phyloP scores from a whole-genome alignment of 2,113 vertebrate genomes.

The Zosterops japonicus region DNA sequence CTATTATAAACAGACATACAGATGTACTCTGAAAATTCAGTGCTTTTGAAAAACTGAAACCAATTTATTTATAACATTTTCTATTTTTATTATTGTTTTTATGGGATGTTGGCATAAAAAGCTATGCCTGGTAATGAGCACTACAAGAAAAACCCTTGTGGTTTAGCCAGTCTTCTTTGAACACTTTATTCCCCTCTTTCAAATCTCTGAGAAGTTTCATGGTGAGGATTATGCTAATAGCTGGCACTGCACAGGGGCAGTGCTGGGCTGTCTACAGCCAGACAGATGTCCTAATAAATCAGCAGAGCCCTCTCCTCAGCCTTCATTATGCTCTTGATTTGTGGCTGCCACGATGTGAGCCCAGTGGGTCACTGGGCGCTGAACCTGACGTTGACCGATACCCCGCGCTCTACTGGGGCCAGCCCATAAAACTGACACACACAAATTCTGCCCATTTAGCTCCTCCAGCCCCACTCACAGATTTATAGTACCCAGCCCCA shows the following conservation, averaged over 20 bases:
- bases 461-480: conserved; percentile 28
- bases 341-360: conserved; percentile 45
- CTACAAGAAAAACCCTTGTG: conserved; percentile 13
- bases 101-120: neutral
- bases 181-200: conserved; percentile 36
- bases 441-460: conserved; percentile 47
- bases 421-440: conserved; percentile 53
- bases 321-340: conserved; percentile 69
- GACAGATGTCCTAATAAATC: conserved; percentile 69
- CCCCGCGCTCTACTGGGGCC: neutral
- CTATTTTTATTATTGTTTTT: neutral
- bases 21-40: conserved; percentile 18
- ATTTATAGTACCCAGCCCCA: conserved; percentile 38
- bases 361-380: conserved; percentile 50
- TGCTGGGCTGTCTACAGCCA: conserved; percentile 43
- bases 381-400: conserved; percentile 69
- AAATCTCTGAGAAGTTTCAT: neutral
- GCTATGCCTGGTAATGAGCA: neutral
- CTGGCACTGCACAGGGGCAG: neutral
- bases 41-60: neutral
- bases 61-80: neutral
- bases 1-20: conserved; percentile 17
- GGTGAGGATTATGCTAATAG: conserved; percentile 60
- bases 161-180: neutral
- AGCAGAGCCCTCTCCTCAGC: conserved; percentile 52